Evolutionary conservation across 1,140 invertebrate genomes (phyloP), one percentile per base, ranked within the genome.

Genomic region (Tetramorium simillimum): DNA sequence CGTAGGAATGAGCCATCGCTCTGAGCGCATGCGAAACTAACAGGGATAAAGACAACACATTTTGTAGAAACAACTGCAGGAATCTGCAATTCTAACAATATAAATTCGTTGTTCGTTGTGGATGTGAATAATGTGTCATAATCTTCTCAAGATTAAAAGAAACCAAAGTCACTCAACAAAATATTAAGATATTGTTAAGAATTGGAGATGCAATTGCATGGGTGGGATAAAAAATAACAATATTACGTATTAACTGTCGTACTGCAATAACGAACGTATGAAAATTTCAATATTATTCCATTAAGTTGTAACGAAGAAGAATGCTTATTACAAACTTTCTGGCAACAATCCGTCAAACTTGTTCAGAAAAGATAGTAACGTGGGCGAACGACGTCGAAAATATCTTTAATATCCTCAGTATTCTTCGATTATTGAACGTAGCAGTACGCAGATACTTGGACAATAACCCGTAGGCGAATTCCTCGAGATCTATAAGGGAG

Each of bases 391-490:
- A 40, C 7, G 40, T 10, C 40, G 24, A 49, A 24, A 70, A 53
- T 14, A 18, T 49, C 53, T 37, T 73, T 75, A 84, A 84, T 88
- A 85, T 78, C 58, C 40, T 43, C 51, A 63, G 69, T 89, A 78
- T 89, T 86, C 77, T 87, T 88, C 75, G 70, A 88, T 90, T 89
- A 90, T 90, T 72, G 85, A 90, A 82, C 85, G 88, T 87, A 37
- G 73, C 78, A 87, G 73, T 60, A 60, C 85, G 78, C 80, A 85
- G 70, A 90, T 90, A 90, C 81, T 90, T 90, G 86, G 76, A 88
- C 89, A 88, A 90, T 88, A 88, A 90, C 81, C 88, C 77, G 86
- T 86, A 88, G 89, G 89, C 86, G 86, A 91, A 91, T 91, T 90
- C 87, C 89, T 84, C 69, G 49, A 43, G 53, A 87, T 60, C 49